Percentiles rank a stretch among this genome's conserved stretches.
phyloP scores from a whole-genome alignment of 2,888 invertebrate species.

The Dastarcus helophoroides region DNA sequence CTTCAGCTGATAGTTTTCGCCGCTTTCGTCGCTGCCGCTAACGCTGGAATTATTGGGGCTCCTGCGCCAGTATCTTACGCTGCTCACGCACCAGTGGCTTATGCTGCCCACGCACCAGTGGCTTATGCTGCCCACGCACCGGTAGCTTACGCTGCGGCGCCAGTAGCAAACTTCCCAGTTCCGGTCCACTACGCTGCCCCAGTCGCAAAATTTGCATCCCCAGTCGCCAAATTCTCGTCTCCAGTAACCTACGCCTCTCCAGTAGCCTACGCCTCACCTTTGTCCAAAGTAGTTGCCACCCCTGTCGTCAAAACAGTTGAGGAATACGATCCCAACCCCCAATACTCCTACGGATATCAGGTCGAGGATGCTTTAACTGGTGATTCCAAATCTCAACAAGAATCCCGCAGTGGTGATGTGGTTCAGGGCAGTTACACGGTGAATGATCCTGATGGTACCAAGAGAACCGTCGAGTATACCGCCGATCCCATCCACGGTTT shows the following conservation, averaged over 20 bases:
- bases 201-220: conserved; percentile 28
- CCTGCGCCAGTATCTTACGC: conserved; percentile 27
- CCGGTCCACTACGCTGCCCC: conserved; percentile 1
- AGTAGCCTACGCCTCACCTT: conserved; percentile 26
- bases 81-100: conserved; percentile 31
- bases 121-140: conserved; percentile 11
- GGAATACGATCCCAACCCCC: conserved; percentile 35
- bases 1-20: conserved; percentile 9
- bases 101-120: conserved; percentile 32
- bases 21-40: conserved; percentile 17
- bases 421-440: conserved; percentile 45
- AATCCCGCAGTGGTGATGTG: conserved; percentile 43
- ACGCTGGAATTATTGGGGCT: conserved; percentile 14
- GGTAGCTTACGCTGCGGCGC: conserved; percentile 13
- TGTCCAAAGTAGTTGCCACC: conserved; percentile 18
- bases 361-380: conserved; percentile 46
- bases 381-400: conserved; percentile 44
- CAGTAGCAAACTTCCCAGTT: conserved; percentile 4
- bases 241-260: conserved; percentile 30
- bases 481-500: conserved; percentile 48
- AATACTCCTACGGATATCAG: conserved; percentile 47
- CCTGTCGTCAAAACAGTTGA: conserved; percentile 24
- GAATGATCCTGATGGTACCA: conserved; percentile 44
- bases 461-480: conserved; percentile 45
- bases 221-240: conserved; percentile 29